Conservation (phyloP, 2,888 invertebrate species). For the Pollenia angustigena region DNA sequence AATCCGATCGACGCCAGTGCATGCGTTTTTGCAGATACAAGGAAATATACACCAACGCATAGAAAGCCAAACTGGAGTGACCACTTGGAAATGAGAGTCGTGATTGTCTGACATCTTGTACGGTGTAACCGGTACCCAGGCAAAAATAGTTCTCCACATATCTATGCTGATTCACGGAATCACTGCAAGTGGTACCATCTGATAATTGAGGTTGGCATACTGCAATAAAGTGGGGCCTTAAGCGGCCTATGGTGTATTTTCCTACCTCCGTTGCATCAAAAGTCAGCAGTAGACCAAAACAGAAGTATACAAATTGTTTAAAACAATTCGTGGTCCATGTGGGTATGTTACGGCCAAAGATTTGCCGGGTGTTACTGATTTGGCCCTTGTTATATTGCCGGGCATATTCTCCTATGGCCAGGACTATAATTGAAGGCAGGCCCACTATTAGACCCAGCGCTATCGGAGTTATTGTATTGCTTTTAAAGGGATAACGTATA, state of each 20-base stretch:
- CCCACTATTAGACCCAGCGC: slow-evolving; percentile 76
- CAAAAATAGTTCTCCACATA: slow-evolving; percentile 92
- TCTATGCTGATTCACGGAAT: slow-evolving; percentile 86
- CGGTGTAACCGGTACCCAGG: slow-evolving; percentile 84
- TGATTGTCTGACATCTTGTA: slow-evolving; percentile 88
- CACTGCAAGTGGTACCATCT: slow-evolving; percentile 85
- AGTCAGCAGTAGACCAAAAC: slow-evolving; percentile 78
- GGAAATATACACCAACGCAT: slow-evolving; percentile 91
- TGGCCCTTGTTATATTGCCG: slow-evolving; percentile 73
- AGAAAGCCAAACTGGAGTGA: slow-evolving; percentile 94
- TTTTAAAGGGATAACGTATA: slow-evolving; percentile 78
- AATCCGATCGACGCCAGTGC: slow-evolving; percentile 91
- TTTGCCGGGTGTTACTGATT: slow-evolving; percentile 66
- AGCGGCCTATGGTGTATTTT: slow-evolving; percentile 80
- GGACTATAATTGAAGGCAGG: slow-evolving; percentile 73
- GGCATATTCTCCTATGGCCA: slow-evolving; percentile 78
- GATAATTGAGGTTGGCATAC: slow-evolving; percentile 91
- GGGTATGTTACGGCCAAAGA: slow-evolving; percentile 75
- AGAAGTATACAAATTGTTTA: slow-evolving; percentile 76
- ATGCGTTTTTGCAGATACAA: slow-evolving; percentile 94
- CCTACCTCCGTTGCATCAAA: slow-evolving; percentile 81
- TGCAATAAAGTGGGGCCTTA: slow-evolving; percentile 79
- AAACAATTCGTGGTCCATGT: slow-evolving; percentile 76
- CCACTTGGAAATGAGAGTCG: slow-evolving; percentile 96
- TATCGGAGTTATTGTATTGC: slow-evolving; percentile 77